Conservation (phyloP, 2,113 vertebrate genomes). For the Chloroceryle aenea region DNA sequence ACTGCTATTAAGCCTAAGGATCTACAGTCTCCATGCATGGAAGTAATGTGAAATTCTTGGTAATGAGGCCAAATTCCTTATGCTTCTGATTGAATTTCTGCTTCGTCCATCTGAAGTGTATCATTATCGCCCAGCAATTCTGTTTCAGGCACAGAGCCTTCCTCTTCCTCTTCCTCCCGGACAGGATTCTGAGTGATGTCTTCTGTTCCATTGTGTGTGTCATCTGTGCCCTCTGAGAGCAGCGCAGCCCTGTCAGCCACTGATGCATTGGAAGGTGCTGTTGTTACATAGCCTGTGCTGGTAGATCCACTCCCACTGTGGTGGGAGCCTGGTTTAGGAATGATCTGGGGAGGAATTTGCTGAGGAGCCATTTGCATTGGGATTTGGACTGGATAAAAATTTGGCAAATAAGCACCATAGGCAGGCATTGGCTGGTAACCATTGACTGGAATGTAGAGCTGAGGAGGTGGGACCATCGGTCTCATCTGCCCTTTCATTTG, state of each 20-base stretch:
- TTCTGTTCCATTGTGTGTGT: constrained; percentile 74
- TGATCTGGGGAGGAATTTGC: constrained; percentile 86
- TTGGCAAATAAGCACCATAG: constrained; percentile 91
- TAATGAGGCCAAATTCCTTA: constrained; percentile 50
- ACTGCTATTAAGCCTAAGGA: not conserved
- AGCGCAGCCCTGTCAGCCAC: constrained; percentile 85
- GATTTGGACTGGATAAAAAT: constrained; percentile 97
- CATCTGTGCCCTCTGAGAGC: constrained; percentile 79
- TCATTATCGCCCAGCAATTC: constrained; percentile 91
- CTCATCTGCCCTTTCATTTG: constrained; percentile 92
- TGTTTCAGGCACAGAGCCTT: constrained; percentile 87
- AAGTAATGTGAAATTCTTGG: not conserved
- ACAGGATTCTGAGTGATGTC: constrained; percentile 78
- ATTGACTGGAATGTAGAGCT: constrained; percentile 96
- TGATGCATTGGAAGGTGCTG: constrained; percentile 87
- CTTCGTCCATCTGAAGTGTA: constrained; percentile 80
- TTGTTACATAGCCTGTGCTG: constrained; percentile 95
- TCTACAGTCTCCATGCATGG: not conserved
- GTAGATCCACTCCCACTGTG: constrained; percentile 97
- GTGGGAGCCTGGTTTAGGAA: constrained; percentile 90
- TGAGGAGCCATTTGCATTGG: constrained; percentile 92
- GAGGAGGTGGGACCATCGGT: constrained; percentile 87
- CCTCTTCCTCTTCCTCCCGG: constrained; percentile 83
- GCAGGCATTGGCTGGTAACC: constrained; percentile 94
- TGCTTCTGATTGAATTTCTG: constrained; percentile 82